Evolutionary conservation across 2,797 vertebrate species (phyloP), one percentile per base, ranked within the genome.

Genomic region (Echeneis naucrates): DNA sequence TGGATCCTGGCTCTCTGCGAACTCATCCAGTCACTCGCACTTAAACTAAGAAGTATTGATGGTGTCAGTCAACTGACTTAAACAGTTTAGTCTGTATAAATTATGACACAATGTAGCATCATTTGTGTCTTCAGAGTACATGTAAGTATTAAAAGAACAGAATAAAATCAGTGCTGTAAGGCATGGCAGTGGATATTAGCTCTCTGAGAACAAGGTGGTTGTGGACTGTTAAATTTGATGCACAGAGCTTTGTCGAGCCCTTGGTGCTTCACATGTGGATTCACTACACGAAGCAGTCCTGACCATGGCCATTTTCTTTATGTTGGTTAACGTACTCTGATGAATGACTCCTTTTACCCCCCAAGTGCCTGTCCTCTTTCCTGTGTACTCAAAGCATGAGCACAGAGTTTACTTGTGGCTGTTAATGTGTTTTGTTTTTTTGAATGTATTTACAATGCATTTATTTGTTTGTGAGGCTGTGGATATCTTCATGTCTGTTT

Each of bases 1-100:
- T 61, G 72, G 68, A 73, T 70, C 52, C 65, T 65, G 37, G 35
- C 58, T n/a, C 17, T 48, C 55, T 45, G 27, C 53, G 16, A n/a
- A 40, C 32, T 14, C 7, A 40, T 19, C 8, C 16, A 37, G 14
- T 23, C 12, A 0, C 4, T 48, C 56, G 55, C 12, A 16, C n/a
- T 5, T 57, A 17, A 27, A 52, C 16, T 35, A 32, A 5, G 14
- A 50, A 45, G 16, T 13, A 13, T 21, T 48, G 23, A 24, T 58
- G 33, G 26, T 21, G 35, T 5, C n/a, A 47, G 12, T 37, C 14
- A 16, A 32, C 26, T 30, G 21, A 48, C 47, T 10, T n/a, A 7
- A 26, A 42, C 26, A 11, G 0, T 24, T 27, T 57, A 56, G 51
- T 42, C 35, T 42, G 19, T 21, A 65, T 71, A 53, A 76, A 75